Percentiles rank a stretch among this genome's conserved stretches.
These are phyloP conservation scores for Stenoptilia bipunctidactyla DNA, from an alignment of 2,888 invertebrate species.

Conservation along the genomic window DNA sequence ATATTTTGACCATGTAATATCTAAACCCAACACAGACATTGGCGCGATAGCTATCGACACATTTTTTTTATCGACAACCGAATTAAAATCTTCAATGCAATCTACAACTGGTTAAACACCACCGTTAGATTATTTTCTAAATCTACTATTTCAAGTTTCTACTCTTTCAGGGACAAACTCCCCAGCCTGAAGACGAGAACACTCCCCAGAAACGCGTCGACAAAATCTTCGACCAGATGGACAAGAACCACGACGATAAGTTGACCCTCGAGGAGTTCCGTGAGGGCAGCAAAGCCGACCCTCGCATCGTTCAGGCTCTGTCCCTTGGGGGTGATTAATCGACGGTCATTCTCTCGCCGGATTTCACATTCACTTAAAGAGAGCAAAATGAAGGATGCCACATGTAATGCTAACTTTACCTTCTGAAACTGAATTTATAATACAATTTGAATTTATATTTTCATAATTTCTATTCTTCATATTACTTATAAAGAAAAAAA, in stretches of 20 bases:
- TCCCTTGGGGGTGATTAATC: conserved; percentile 84
- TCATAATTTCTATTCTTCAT: too few relatives aligned
- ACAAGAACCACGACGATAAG: conserved; percentile 97
- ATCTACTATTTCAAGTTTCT: too few relatives aligned
- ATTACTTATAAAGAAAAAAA: too few relatives aligned
- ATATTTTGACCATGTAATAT: too few relatives aligned
- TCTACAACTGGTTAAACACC: too few relatives aligned
- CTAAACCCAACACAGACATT: too few relatives aligned
- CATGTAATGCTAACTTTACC: conserved; percentile 16
- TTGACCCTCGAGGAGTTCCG: conserved; percentile 96
- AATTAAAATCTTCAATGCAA: not conserved
- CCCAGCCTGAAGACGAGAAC: conserved; percentile 90
- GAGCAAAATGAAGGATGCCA: conserved; percentile 27
- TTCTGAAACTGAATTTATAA: too few relatives aligned
- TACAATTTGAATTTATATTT: too few relatives aligned
- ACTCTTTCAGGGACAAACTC: conserved; percentile 90
- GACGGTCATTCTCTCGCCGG: conserved; percentile 63
- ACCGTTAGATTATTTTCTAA: too few relatives aligned
- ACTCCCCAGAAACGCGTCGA: conserved; percentile 96
- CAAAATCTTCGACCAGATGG: conserved; percentile 99
- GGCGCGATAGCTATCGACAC: not conserved
- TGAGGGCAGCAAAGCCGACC: conserved; percentile 98
- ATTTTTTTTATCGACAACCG: not conserved
- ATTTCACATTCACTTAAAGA: conserved; percentile 53
- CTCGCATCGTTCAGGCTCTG: conserved; percentile 96